Evolutionary conservation across 2,113 vertebrate species (phyloP).

Genomic region (Daphoenositta chrysoptera): DNA sequence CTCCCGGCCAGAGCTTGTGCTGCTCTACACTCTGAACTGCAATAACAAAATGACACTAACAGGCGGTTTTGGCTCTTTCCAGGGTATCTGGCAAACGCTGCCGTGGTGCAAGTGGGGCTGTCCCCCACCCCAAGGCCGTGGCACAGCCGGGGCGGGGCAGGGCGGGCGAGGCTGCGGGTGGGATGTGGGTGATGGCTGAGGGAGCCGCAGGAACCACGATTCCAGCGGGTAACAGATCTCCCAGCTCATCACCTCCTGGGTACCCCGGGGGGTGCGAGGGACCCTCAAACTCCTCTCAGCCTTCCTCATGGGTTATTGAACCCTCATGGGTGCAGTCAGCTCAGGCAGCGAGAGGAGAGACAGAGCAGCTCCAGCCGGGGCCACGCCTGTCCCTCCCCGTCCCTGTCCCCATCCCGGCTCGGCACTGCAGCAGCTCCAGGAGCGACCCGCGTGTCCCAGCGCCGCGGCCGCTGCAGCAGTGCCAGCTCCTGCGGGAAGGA

Average conservation of each 20-base stretch:
- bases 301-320: no score
- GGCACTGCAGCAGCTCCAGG: not conserved
- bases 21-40: not conserved
- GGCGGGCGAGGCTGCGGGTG: not conserved
- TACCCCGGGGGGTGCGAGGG: not conserved
- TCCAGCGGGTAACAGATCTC: not conserved
- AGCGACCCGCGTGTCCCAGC: not conserved
- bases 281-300: not conserved
- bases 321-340: fast-evolving
- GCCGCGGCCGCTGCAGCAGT: not conserved
- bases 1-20: not conserved
- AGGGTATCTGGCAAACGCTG: not conserved
- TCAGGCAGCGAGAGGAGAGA: not conserved
- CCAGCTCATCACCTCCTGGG: fast-evolving
- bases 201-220: not conserved
- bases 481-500: not conserved
- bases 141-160: not conserved
- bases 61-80: fast-evolving
- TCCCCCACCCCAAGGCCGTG: fast-evolving
- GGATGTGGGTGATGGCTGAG: not conserved
- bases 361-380: not conserved
- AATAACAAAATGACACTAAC: not conserved
- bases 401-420: not conserved
- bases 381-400: not conserved
- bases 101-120: fast-evolving